These are phyloP conservation scores for Oncorhynchus clarkii DNA, from an alignment of 2,113 vertebrate genomes.

Conservation along the genomic window DNA sequence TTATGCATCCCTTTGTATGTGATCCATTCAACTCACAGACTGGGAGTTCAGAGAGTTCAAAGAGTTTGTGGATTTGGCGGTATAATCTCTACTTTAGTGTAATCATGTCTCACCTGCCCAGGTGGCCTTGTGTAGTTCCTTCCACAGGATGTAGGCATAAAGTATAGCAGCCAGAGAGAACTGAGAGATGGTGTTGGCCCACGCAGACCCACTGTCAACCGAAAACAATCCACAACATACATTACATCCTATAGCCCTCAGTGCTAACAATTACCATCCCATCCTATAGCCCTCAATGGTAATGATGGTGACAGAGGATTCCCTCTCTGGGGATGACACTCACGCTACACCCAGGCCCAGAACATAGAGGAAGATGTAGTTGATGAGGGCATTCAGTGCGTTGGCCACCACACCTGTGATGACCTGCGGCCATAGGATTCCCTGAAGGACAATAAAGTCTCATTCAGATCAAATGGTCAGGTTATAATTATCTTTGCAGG, in stretches of 20 bases:
- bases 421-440: constrained; percentile 85
- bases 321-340: constrained; percentile 61
- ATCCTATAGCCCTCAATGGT: too few species aligned
- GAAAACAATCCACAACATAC: background rate
- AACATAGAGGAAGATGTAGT: constrained; percentile 79
- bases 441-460: constrained; percentile 67
- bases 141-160: constrained; percentile 76
- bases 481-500: background rate
- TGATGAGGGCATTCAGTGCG: constrained; percentile 81
- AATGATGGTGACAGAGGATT: too few species aligned
- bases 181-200: constrained; percentile 80
- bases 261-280: too few species aligned
- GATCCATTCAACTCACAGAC: background rate
- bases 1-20: background rate
- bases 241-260: background rate
- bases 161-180: constrained; percentile 75
- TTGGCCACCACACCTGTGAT: constrained; percentile 83
- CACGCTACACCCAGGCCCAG: constrained; percentile 84
- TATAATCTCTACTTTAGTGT: too few species aligned
- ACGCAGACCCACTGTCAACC: constrained; percentile 81
- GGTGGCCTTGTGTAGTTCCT: constrained; percentile 78
- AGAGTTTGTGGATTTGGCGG: too few species aligned
- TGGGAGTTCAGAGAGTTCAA: too few species aligned
- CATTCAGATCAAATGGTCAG: background rate
- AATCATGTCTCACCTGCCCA: constrained; percentile 79